These are phyloP conservation scores for Melitaea cinxia DNA, from an alignment of 1,140 invertebrate genomes.

Conservation along the genomic window DNA sequence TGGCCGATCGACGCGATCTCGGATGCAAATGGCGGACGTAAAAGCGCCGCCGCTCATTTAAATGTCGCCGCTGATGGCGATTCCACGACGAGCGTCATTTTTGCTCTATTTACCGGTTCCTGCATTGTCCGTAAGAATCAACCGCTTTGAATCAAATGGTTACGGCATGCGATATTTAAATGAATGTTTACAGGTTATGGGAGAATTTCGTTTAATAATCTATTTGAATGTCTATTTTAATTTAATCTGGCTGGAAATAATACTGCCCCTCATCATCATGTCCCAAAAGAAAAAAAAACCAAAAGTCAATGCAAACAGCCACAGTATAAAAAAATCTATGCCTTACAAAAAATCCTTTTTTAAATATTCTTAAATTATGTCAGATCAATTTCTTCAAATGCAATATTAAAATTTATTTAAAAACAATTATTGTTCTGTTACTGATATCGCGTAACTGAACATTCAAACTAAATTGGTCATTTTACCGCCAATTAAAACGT, in stretches of 20 bases:
- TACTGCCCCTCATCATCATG: too few species aligned
- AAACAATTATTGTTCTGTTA: slow-evolving; percentile 9
- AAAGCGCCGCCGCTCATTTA: slow-evolving; percentile 74
- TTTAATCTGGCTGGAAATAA: background rate
- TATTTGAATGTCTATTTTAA: background rate
- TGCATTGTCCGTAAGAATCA: slow-evolving; percentile 43
- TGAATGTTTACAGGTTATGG: slow-evolving; percentile 5
- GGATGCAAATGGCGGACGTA: slow-evolving; percentile 55
- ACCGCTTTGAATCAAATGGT: slow-evolving; percentile 32
- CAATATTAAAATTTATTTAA: slow-evolving; percentile 5
- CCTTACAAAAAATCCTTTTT: too few species aligned
- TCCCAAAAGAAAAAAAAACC: too few species aligned
- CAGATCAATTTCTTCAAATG: background rate
- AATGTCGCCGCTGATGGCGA: slow-evolving; percentile 67
- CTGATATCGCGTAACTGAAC: slow-evolving; percentile 21
- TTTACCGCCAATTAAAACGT: slow-evolving; percentile 28
- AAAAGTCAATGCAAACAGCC: too few species aligned
- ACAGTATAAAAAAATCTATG: too few species aligned
- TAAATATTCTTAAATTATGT: too few species aligned
- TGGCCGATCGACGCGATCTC: slow-evolving; percentile 71
- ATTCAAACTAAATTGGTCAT: slow-evolving; percentile 9
- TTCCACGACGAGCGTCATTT: slow-evolving; percentile 58
- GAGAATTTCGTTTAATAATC: background rate
- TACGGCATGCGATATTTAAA: slow-evolving; percentile 24
- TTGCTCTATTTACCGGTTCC: slow-evolving; percentile 67